Evolutionary conservation across 2,797 vertebrate species (phyloP).

Genomic region (Danio jaintianensis): DNA sequence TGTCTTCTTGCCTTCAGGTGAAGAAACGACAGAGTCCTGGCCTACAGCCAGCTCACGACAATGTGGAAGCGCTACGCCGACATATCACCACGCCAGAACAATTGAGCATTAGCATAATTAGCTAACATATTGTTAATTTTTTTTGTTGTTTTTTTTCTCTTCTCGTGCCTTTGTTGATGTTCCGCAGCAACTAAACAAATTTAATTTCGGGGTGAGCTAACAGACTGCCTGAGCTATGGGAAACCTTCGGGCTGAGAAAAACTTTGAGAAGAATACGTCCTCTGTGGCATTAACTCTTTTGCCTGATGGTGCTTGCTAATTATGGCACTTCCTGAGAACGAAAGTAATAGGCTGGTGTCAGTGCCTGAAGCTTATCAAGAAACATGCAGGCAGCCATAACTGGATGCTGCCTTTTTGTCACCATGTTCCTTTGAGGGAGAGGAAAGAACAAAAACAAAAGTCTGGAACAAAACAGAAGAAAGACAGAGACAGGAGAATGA

Average conservation of each 20-base stretch:
- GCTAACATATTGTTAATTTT: constrained; percentile 91
- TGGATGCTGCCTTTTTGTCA: constrained; percentile 66
- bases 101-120: constrained; percentile 99
- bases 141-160: constrained; percentile 63
- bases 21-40: constrained; percentile 77
- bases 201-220: constrained; percentile 98
- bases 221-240: constrained; percentile 93
- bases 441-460: neutral
- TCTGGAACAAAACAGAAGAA: constrained; percentile 54
- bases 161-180: constrained; percentile 68
- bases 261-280: constrained; percentile 74
- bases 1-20: constrained; percentile 89
- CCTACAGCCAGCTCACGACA: constrained; percentile 93
- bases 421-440: constrained; percentile 64
- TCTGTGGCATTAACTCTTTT: constrained; percentile 89
- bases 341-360: constrained; percentile 90
- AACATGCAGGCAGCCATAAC: constrained; percentile 88
- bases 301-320: constrained; percentile 99
- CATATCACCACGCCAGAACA: constrained; percentile 95
- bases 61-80: constrained; percentile 92
- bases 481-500: constrained; percentile 45
- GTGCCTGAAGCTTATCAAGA: constrained; percentile 93
- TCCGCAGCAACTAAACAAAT: constrained; percentile 99
- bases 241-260: constrained; percentile 93
- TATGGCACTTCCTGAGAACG: constrained; percentile 89